A percentile compares a stretch with the other conserved stretches of the same genome.
phyloP scores from a whole-genome alignment of 2,797 vertebrate species.

The Mastacembelus armatus region DNA sequence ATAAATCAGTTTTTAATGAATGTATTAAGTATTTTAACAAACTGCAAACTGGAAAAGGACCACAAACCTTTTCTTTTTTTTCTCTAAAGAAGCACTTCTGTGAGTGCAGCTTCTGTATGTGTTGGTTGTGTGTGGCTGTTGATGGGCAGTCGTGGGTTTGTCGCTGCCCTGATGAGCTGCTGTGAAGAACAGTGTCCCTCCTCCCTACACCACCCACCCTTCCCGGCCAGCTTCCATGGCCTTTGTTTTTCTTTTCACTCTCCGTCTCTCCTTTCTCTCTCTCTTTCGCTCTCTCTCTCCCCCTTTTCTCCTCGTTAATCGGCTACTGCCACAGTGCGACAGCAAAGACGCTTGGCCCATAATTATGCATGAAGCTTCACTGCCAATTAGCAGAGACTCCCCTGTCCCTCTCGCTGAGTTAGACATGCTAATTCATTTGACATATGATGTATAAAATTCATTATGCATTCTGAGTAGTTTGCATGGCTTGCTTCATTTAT shows the following conservation, averaged over 20 bases:
- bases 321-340: slow-evolving; percentile 80
- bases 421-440: slow-evolving; percentile 89
- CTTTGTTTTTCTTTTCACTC: slow-evolving; percentile 77
- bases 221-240: slow-evolving; percentile 73
- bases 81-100: slow-evolving; percentile 50
- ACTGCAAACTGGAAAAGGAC: slow-evolving; percentile 53
- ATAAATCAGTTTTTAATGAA: slow-evolving; percentile 65
- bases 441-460: slow-evolving; percentile 89
- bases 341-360: slow-evolving; percentile 83
- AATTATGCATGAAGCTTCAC: slow-evolving; percentile 88
- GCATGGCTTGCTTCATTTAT: slow-evolving; percentile 85
- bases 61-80: slow-evolving; percentile 60
- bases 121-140: slow-evolving; percentile 53
- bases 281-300: slow-evolving; percentile 41
- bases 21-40: slow-evolving; percentile 59
- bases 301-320: slow-evolving; percentile 79
- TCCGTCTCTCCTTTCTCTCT: slow-evolving; percentile 42
- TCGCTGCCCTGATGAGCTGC: slow-evolving; percentile 82
- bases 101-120: slow-evolving; percentile 29
- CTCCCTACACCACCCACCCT: slow-evolving; percentile 72
- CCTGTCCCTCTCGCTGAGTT: slow-evolving; percentile 87
- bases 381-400: slow-evolving; percentile 89
- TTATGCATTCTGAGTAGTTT: slow-evolving; percentile 89
- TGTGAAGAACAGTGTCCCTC: slow-evolving; percentile 76
- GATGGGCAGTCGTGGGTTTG: slow-evolving; percentile 82